Base-by-base conservation (phyloP, 2,888 invertebrate genomes). In the Aproaerema taeniolella region DNA sequence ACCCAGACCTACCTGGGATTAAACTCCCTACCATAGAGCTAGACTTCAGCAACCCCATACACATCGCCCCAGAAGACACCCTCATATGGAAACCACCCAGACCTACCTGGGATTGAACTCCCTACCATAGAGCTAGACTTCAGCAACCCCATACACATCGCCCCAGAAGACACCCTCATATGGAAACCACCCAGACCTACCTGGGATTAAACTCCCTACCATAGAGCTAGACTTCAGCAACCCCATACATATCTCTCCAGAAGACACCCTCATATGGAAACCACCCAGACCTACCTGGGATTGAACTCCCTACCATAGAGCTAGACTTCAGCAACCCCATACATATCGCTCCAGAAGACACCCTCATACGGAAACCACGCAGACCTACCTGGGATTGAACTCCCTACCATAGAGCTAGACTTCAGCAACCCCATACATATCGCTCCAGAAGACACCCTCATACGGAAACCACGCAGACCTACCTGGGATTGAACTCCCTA, bases 381-480 rank as follows among this genome's bases (percentile, higher is more conserved):
- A 46, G 82, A 44, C 82, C 79, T 1, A 79, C 75, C 0, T 82
- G 83, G 81, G 79, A 83, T 44, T 82, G 52, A 41, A 85, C 51
- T 38, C 57, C 0, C 67, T 80, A 15, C 83, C 87, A 80, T 87
- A 1, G 81, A 85, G 4, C 49, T 87, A 34, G 87, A 87, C 54
- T 87, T 87, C 67, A 78, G 53, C 52, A 82, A 87, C 30, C 87
- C 87, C 0, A 81, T 87, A 29, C 87, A 86, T 47, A 72, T 87
- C 6, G 75, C 87, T 0, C 87, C 87, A 0, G 85, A 83, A 41
- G 85, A 87, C 46, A 77, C 85, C 0, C 52, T 86, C 12, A 52
- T 83, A 7, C 67, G 67, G 38, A 85, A 83, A 47, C 41, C 47
- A 20, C 70, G 73, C 0, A 46, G 82, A 44, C 82, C 79, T 1